Conservation (phyloP, 2,113 vertebrate genomes). For the Cinclus mexicanus region DNA sequence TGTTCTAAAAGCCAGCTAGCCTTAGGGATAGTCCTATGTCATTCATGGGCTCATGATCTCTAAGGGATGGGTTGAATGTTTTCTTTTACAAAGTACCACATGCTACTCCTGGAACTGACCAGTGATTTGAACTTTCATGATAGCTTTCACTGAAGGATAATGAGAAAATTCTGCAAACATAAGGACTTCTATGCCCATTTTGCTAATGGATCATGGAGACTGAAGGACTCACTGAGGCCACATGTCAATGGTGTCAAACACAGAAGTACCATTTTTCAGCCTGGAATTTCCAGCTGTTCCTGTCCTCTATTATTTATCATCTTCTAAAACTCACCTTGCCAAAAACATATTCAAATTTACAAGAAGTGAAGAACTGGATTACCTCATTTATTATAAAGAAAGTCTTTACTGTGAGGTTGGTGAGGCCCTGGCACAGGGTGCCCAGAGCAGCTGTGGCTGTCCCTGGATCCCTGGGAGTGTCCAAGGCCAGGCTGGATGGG, state of each 20-base stretch:
- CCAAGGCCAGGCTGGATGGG: fast-evolving
- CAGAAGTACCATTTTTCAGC: not conserved
- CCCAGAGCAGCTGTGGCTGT: not conserved
- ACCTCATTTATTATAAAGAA: not conserved
- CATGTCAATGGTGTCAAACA: fast-evolving
- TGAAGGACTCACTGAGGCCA: not conserved
- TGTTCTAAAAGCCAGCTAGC: not conserved
- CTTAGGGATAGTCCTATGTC: not conserved
- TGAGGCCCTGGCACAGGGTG: not conserved
- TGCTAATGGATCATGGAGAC: not conserved
- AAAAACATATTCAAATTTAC: not conserved
- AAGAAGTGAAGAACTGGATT: not conserved
- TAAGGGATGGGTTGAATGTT: not conserved
- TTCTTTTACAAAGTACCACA: not conserved
- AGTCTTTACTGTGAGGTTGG: not conserved
- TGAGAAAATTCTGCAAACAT: not conserved
- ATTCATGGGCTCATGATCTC: not conserved
- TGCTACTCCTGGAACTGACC: not conserved
- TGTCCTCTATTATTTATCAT: not conserved
- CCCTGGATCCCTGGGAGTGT: not conserved
- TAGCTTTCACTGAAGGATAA: not conserved
- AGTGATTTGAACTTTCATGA: not conserved
- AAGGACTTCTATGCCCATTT: not conserved
- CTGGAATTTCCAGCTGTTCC: not conserved
- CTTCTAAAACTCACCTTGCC: not conserved